Evolutionary conservation across 2,113 vertebrate species (phyloP), one percentile per base, ranked within the genome.

Genomic region (Sinocyclocheilus grahami): DNA sequence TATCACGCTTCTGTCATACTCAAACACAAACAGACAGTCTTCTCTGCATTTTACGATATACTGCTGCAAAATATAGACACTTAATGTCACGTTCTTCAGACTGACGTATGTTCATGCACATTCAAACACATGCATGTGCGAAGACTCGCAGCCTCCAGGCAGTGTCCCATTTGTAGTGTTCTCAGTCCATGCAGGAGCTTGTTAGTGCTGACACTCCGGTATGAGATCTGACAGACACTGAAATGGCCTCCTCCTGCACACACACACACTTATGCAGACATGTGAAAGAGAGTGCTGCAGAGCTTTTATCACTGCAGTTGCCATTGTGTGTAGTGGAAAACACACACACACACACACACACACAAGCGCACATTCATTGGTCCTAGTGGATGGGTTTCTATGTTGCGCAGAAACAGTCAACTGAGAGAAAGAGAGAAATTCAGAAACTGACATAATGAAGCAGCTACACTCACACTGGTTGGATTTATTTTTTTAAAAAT

Each of bases 251-350:
- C 67, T 74, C 24, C 48, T 60, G 30, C 8, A 37, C 83, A 42
- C 74, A 42, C 83, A 78, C 83, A 84, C 65, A 75, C 78, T 83
- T 71, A 69, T 71, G 65, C 48, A 71, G 63, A 83, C 42, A 83
- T 71, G 65, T 55, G 81, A 37, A 53, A 72, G 69, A 84, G 82
- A 74, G 51, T 74, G 69, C 82, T 75, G 51, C 82, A 74, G 69
- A 74, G 82, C 82, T 84, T 84, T 84, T 84, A 84, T 84, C 82
- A 75, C 82, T 74, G 82, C 69, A 55, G 82, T 60, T 84, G 51
- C 67, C 82, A 74, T 74, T 84, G 82, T 84, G 69, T 74, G 69
- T 27, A 42, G 82, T 0, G 12, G 67, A 83, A 72, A 53, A 69
- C 46, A 71, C 65, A 71, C 77, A 14, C 55, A 20, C 48, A 20